Base-by-base conservation (phyloP, 2,888 invertebrate genomes). In the Cryptocephalus moraei region DNA sequence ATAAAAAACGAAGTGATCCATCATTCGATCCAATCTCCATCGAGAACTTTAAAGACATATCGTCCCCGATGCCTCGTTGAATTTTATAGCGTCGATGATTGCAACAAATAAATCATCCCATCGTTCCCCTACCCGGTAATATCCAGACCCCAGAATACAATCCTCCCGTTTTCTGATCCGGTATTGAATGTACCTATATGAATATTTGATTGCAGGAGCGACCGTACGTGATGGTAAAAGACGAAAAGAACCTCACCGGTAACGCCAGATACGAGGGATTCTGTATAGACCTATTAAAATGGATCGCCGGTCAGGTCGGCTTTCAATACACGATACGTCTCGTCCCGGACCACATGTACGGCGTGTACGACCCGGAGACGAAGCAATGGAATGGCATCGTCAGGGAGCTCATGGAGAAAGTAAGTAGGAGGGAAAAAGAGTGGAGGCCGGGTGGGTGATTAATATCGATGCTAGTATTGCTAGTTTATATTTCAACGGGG, bases 321-420 rank as follows among this genome's bases (percentile, higher is more conserved):
- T 93, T 93, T 73, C 86, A 91, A 62, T 93, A 91, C 70, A 78
- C 82, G 38, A 82, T 93, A 55, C 77, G 86, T 41, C 73, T 92
- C 41, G 88, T 92, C 0, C 90, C 91, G 0, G 91, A 92, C 65
- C 80, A 79, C 58, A 90, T 89, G 84, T 93, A 93, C 62, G 93
- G 92, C 0, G 92, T 86, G 0, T 81, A 85, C 65, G 86, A 92
- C 68, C 88, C 89, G 0, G 84, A 87, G 51, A 89, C 89, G 0
- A 88, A 86, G 49, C 81, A 88, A 57, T 92, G 91, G 91, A 91
- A 91, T 58, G 92, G 92, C 2, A 89, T 92, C 47, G 91, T 92
- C 1, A 75, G 84, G 31, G 88, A 91, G 60, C 75, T 91, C 32
- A 86, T 91, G 77, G 90, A 91, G 60, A 81, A 91, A 75, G 91